A percentile compares a stretch with the other conserved stretches of the same genome.
These are phyloP conservation scores for Mesocentrotus franciscanus DNA, from an alignment of 53 echinoderm and acorn worm genomes.

Conservation along the genomic window DNA sequence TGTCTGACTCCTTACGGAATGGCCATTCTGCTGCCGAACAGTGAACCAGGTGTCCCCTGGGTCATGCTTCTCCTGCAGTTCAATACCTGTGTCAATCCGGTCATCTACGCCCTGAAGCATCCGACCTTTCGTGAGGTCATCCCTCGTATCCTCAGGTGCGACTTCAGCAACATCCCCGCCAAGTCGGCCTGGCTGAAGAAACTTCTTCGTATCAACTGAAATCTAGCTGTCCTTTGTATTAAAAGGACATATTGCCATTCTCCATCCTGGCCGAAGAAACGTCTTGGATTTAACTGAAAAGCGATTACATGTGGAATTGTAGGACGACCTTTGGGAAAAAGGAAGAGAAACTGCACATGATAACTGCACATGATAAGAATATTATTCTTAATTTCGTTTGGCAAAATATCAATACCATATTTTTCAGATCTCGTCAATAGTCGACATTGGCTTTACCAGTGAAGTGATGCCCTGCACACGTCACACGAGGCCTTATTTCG, in stretches of 20 bases:
- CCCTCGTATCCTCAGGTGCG: constrained; percentile 47
- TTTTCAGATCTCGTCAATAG: neutral
- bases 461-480: neutral
- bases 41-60: constrained; percentile 55
- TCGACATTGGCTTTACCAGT: neutral
- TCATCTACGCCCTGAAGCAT: constrained; percentile 62
- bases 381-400: neutral
- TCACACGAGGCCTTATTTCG: no score
- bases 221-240: neutral
- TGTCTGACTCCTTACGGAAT: constrained; percentile 58
- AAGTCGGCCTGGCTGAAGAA: constrained; percentile 61
- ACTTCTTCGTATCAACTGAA: constrained; percentile 1
- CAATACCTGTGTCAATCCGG: constrained; percentile 60
- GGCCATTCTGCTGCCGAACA: constrained; percentile 61
- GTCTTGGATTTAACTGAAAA: neutral
- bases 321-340: neutral
- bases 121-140: constrained; percentile 61
- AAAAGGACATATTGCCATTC: neutral
- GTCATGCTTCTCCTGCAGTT: constrained; percentile 62
- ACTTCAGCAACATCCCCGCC: constrained; percentile 40
- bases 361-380: neutral
- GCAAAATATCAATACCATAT: neutral
- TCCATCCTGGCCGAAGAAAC: neutral
- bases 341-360: neutral
- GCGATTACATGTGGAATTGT: neutral